These are phyloP conservation scores for Diabrotica balteata DNA, from an alignment of 2,888 invertebrate genomes.

Conservation along the genomic window DNA sequence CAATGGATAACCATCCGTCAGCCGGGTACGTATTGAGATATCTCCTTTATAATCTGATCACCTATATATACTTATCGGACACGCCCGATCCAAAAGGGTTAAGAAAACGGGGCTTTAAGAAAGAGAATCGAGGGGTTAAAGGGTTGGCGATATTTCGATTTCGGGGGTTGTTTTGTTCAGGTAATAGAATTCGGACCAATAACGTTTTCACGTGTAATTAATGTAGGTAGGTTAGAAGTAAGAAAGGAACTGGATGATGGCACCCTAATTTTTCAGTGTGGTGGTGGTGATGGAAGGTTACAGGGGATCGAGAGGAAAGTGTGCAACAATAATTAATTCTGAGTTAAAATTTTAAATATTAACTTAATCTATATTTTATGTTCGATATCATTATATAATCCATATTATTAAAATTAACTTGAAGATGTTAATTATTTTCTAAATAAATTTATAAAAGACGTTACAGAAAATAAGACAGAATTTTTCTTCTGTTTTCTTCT, in stretches of 20 bases:
- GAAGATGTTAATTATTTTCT: too few species aligned
- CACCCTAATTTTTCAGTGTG: conserved; percentile 19
- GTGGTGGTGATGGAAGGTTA: not conserved
- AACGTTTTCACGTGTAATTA: conserved; percentile 42
- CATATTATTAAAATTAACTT: too few species aligned
- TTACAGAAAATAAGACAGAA: too few species aligned
- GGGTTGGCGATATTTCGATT: conserved; percentile 17
- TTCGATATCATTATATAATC: too few species aligned
- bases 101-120: conserved; percentile 14
- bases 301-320: too few species aligned
- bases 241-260: conserved; percentile 18
- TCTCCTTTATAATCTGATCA: conserved; percentile 39
- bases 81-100: conserved; percentile 47
- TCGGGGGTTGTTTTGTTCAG: conserved; percentile 24
- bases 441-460: too few species aligned
- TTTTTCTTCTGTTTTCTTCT: too few species aligned
- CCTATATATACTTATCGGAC: conserved; percentile 46
- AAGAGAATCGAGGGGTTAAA: conserved; percentile 18
- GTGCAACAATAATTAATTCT: too few species aligned
- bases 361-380: too few species aligned
- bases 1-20: conserved; percentile 26
- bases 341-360: too few species aligned
- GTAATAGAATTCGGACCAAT: conserved; percentile 42
- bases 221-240: conserved; percentile 23
- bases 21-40: conserved; percentile 29